A percentile compares a stretch with the other conserved stretches of the same genome.
Evolutionary conservation across 2,888 invertebrate species (phyloP).

Genomic region (Xylota sylvarum): DNA sequence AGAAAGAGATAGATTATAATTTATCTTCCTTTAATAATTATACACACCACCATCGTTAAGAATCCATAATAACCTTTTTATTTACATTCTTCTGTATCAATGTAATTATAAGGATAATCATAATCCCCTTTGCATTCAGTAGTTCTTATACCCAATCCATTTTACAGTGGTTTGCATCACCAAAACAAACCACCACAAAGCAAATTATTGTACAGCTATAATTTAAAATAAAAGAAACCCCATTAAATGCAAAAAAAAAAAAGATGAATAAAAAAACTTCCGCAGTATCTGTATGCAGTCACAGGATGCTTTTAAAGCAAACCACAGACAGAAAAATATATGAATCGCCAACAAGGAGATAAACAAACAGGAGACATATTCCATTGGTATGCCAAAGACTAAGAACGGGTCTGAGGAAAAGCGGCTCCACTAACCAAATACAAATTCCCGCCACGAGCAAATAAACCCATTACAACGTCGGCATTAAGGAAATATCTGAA

Average conservation of each 20-base stretch:
- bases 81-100: too few species aligned
- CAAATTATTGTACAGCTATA: background rate
- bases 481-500: conserved; percentile 2
- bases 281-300: conserved; percentile 22
- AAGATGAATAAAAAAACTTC: conserved; percentile 14
- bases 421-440: background rate
- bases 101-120: background rate
- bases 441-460: background rate
- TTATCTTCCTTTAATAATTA: too few species aligned
- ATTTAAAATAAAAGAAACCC: background rate
- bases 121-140: background rate
- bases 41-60: too few species aligned
- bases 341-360: background rate
- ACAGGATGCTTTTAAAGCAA: background rate
- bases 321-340: background rate
- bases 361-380: background rate
- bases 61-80: too few species aligned
- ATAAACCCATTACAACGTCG: conserved; percentile 10
- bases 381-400: background rate
- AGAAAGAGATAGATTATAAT: too few species aligned
- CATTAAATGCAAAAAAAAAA: background rate
- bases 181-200: background rate
- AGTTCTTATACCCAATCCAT: background rate
- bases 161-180: background rate
- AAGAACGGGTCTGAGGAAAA: conserved; percentile 3